Conservation (phyloP, 1,140 invertebrate species). For the Drosophila serrata region DNA sequence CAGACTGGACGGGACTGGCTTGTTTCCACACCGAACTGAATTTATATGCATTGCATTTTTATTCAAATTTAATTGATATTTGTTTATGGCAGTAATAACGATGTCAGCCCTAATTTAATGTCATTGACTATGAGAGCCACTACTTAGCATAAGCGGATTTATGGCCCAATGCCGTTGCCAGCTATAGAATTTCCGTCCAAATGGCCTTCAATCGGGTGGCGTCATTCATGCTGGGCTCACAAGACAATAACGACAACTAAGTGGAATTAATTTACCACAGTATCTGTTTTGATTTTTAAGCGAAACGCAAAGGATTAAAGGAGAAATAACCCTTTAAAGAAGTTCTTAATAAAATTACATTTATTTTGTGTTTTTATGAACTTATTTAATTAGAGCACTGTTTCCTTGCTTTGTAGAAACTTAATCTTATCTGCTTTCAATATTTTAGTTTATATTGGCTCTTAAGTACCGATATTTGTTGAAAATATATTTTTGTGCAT, state of each 20-base stretch:
- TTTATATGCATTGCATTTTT: slow-evolving; percentile 73
- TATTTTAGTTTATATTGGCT: too few species aligned
- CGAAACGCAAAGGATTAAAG: too few species aligned
- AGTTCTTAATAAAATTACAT: too few species aligned
- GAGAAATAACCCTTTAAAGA: too few species aligned
- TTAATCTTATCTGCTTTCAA: too few species aligned
- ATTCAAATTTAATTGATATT: slow-evolving; percentile 80
- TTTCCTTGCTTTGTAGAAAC: too few species aligned
- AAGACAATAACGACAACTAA: slow-evolving; percentile 30
- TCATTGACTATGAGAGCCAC: slow-evolving; percentile 27
- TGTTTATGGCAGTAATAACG: slow-evolving; percentile 62
- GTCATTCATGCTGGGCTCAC: slow-evolving; percentile 24
- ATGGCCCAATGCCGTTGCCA: slow-evolving; percentile 30
- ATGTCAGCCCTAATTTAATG: slow-evolving; percentile 53
- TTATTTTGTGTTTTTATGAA: too few species aligned
- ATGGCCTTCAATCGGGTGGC: slow-evolving; percentile 43
- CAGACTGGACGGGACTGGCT: background rate
- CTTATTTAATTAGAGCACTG: too few species aligned
- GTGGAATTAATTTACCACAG: slow-evolving; percentile 30
- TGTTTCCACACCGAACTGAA: slow-evolving; percentile 7
- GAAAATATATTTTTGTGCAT: too few species aligned
- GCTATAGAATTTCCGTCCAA: slow-evolving; percentile 10
- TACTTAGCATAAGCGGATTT: slow-evolving; percentile 50
- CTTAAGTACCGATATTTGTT: too few species aligned
- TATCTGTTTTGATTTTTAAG: background rate